Percentiles rank a stretch among this genome's conserved stretches.
phyloP scores from a whole-genome alignment of 1,140 invertebrate genomes.

The Hycleus phaleratus region DNA sequence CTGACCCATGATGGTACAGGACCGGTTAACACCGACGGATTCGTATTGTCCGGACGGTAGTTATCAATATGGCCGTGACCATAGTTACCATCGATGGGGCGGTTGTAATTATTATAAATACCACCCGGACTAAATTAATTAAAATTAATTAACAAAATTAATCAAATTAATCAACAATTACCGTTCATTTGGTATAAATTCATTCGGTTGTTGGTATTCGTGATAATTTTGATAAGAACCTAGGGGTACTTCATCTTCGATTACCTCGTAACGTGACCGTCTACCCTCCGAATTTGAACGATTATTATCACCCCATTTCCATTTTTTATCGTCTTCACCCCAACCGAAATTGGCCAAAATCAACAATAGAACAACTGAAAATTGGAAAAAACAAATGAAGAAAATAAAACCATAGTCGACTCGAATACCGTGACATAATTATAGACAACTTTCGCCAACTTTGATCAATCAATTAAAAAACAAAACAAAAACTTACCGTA shows the following conservation, averaged over 20 bases:
- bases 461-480: not conserved
- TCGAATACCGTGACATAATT: constrained; percentile 4
- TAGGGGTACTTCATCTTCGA: not conserved
- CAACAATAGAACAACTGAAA: not conserved
- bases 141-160: not conserved
- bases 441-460: not conserved
- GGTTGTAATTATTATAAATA: not conserved
- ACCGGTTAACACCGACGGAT: constrained; percentile 36
- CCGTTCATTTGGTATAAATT: not conserved
- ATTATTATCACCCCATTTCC: constrained; percentile 40
- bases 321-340: constrained; percentile 31
- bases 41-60: constrained; percentile 4
- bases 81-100: constrained; percentile 10
- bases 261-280: constrained; percentile 2
- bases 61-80: constrained; percentile 12
- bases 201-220: not conserved
- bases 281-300: not conserved
- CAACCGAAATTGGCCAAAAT: not conserved
- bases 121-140: constrained; percentile 24
- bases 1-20: constrained; percentile 42
- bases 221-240: not conserved
- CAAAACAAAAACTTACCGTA: constrained; percentile 1
- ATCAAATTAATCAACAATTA: not conserved
- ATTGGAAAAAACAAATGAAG: no score
- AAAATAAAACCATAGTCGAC: not conserved